Percentiles rank a stretch among this genome's conserved stretches.
phyloP scores from a whole-genome alignment of 2,888 invertebrate genomes.

The Abrostola triplasia region DNA sequence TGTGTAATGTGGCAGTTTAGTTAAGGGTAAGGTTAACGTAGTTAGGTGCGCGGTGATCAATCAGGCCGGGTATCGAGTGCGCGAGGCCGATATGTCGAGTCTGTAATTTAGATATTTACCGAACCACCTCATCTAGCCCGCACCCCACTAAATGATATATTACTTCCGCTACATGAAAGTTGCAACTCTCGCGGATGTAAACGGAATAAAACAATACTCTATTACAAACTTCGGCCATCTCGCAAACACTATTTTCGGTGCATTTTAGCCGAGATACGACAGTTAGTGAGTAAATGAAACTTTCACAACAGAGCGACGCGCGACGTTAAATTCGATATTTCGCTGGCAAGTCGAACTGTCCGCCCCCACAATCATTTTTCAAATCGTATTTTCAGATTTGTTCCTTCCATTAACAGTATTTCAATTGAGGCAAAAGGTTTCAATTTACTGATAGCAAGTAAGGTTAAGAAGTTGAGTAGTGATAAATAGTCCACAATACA shows the following conservation, averaged over 20 bases:
- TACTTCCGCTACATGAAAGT: constrained; percentile 54
- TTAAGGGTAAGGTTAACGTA: constrained; percentile 38
- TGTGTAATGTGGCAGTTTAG: constrained; percentile 35
- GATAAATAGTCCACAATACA: constrained; percentile 51
- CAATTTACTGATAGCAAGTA: constrained; percentile 64
- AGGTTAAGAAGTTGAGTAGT: constrained; percentile 50
- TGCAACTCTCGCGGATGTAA: constrained; percentile 50
- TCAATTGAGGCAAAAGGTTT: constrained; percentile 71
- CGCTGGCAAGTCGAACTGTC: constrained; percentile 56
- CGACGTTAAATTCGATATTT: constrained; percentile 63
- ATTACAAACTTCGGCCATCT: constrained; percentile 57
- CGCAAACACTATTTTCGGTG: constrained; percentile 62
- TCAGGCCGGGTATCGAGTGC: constrained; percentile 64
- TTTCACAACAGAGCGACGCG: constrained; percentile 49
- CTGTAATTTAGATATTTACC: constrained; percentile 64
- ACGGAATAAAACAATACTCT: constrained; percentile 57
- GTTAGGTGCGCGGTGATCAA: constrained; percentile 66
- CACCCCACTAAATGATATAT: constrained; percentile 58
- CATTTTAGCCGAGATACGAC: constrained; percentile 59
- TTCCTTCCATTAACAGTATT: constrained; percentile 65
- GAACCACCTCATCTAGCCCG: constrained; percentile 39
- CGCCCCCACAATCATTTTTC: constrained; percentile 65
- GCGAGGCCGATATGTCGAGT: constrained; percentile 60
- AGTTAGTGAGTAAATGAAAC: constrained; percentile 58
- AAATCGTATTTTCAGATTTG: constrained; percentile 67